These are phyloP conservation scores for Propithecus deckenii DNA, from an alignment of 2,797 vertebrate species.

Conservation along the genomic window DNA sequence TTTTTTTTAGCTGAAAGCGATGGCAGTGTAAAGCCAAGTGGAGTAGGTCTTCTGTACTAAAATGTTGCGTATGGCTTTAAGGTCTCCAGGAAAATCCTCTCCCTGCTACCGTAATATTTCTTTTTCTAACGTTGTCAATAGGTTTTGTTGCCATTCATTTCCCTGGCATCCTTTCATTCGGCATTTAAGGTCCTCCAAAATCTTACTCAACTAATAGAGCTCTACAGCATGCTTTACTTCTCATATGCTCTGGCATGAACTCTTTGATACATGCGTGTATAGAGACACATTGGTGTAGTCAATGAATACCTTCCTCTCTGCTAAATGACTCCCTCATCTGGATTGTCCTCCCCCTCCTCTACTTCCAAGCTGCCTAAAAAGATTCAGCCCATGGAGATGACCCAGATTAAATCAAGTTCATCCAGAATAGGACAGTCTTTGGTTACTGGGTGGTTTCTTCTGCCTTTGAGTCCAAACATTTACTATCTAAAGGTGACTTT, in stretches of 20 bases:
- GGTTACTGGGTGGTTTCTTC: background rate
- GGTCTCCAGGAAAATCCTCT: background rate
- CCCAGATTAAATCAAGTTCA: background rate
- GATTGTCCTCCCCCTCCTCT: background rate
- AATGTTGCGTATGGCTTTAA: background rate
- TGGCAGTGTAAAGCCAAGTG: background rate
- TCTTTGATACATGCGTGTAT: background rate
- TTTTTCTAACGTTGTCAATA: background rate
- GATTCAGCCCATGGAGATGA: background rate
- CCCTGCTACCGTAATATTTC: background rate
- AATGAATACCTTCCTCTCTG: background rate
- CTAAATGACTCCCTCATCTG: background rate
- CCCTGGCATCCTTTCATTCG: background rate
- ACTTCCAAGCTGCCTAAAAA: background rate
- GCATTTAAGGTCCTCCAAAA: background rate
- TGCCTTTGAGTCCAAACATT: background rate
- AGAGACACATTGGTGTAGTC: background rate
- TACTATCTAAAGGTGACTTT: background rate
- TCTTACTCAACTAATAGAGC: background rate
- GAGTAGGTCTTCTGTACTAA: background rate
- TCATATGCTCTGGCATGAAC: background rate
- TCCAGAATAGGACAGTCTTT: background rate
- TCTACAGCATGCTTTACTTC: background rate
- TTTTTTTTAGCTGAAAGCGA: background rate
- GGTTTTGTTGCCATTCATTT: background rate